Base-by-base conservation (phyloP, 2,797 vertebrate genomes). In the Alcedo quadribrachys region DNA sequence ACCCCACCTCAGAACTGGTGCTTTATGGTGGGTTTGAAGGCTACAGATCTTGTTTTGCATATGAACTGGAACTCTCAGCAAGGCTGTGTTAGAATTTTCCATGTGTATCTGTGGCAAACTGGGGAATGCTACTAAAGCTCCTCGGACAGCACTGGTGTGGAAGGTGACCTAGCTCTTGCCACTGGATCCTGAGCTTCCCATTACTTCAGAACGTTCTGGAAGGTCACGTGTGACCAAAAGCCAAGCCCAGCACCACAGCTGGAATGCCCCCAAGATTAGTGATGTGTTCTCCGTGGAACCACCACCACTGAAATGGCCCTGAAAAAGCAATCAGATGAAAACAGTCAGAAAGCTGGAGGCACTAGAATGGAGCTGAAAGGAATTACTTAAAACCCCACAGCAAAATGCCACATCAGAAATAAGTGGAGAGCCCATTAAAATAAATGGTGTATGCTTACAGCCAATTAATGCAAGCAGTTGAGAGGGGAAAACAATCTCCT, bases 1-100 rank as follows among this genome's bases (percentile, higher is more conserved):
- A 30, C 1, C 17, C 50, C 24, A 17, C 1, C 40, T 35, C 65
- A 32, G 37, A 48, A 53, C n/a, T 21, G 24, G 0, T 19, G 9
- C 30, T 66, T 60, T 6, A 42, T 1, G 15, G 53, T 2, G n/a
- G 1, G 15, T 73, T 63, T 40, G 32, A 8, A 60, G 76, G 13
- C 45, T 53, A 30, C 24, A 50, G 46, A 9, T 12, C 63, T 85
- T 33, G 19, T 18, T 45, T 30, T 11, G 4, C 60, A 42, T 8
- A 42, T 0, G 3, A 94, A 50, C 45, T 30, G 8, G 7, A n/a
- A 25, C 54, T 57, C n/a, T 25, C 11, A 25, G 27, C 2, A 9
- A 15, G 30, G 11, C 8, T 0, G 1, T 0, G 0, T 9, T 5
- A n/a, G 54, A 12, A 58, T 78, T 17, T 20, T 19, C 62, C 85